Conservation (phyloP, 1,140 invertebrate species). For the Gryllus bimaculatus region DNA sequence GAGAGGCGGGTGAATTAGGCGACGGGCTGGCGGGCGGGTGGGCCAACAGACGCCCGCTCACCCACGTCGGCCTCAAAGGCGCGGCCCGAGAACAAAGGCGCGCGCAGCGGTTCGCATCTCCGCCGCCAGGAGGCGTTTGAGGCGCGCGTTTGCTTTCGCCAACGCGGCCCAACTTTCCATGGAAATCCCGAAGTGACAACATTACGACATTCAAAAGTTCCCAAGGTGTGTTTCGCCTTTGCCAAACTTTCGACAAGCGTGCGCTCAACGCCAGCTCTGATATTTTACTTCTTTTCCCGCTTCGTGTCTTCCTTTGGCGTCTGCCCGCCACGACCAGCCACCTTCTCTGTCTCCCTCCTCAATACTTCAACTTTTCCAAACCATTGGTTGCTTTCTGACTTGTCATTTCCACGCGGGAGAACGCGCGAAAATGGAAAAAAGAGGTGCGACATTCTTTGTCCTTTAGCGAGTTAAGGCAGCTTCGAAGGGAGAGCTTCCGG, state of each 20-base stretch:
- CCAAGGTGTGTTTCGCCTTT: background rate
- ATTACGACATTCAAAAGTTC: slow-evolving; percentile 1
- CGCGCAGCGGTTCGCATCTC: too few species aligned
- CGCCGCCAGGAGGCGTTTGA: too few species aligned
- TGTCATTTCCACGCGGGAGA: background rate
- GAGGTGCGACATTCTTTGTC: background rate
- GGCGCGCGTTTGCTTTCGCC: too few species aligned
- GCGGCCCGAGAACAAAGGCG: too few species aligned
- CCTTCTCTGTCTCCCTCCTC: background rate
- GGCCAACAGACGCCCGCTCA: too few species aligned
- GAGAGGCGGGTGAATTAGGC: too few species aligned
- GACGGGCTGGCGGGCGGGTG: too few species aligned
- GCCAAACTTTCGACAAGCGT: background rate
- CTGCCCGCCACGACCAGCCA: background rate
- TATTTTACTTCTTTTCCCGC: background rate
- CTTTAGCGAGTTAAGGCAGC: background rate
- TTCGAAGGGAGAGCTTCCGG: background rate
- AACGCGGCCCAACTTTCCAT: background rate
- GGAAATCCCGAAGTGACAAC: background rate
- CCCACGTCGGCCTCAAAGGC: too few species aligned
- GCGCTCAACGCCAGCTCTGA: background rate
- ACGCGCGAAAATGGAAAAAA: background rate
- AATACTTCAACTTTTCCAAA: slow-evolving; percentile 1
- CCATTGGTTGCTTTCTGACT: slow-evolving; percentile 3
- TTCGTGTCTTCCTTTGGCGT: background rate